phyloP scores from a whole-genome alignment of 2,113 vertebrate genomes.

The Spheniscus mendiculus region DNA sequence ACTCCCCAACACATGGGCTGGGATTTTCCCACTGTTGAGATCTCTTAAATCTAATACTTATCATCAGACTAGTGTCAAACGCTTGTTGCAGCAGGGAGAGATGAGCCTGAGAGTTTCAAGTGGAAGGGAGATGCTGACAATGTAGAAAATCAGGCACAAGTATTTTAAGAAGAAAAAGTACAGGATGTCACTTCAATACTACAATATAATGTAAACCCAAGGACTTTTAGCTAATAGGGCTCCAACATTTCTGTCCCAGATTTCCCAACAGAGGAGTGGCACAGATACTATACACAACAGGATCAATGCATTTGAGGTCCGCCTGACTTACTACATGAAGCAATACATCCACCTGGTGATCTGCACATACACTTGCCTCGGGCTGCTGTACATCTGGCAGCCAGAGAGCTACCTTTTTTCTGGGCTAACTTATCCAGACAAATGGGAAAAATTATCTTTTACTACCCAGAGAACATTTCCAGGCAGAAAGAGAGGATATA shows the following conservation, averaged over 20 bases:
- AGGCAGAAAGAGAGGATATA: constrained; percentile 14
- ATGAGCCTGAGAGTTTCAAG: neutral
- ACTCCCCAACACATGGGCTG: neutral
- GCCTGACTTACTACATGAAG: neutral
- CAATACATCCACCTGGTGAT: constrained; percentile 7
- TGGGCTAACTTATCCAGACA: neutral
- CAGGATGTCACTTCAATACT: neutral
- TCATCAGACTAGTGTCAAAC: neutral
- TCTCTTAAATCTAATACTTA: neutral
- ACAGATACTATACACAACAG: neutral
- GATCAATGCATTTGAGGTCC: neutral
- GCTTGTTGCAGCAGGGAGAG: neutral
- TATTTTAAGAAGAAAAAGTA: neutral
- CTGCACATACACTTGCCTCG: neutral
- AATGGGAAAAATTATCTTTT: constrained; percentile 53
- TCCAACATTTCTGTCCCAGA: neutral
- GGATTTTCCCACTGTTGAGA: neutral
- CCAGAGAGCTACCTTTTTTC: constrained; percentile 40
- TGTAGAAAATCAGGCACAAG: neutral
- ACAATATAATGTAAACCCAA: neutral
- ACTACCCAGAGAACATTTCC: constrained; percentile 27
- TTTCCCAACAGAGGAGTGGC: neutral
- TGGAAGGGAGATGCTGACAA: neutral
- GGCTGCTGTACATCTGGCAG: constrained; percentile 43
- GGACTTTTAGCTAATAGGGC: neutral